Percentiles rank a stretch among this genome's conserved stretches.
phyloP scores from a whole-genome alignment of 92 coral and sea anemone species.

The Porites lobata region DNA sequence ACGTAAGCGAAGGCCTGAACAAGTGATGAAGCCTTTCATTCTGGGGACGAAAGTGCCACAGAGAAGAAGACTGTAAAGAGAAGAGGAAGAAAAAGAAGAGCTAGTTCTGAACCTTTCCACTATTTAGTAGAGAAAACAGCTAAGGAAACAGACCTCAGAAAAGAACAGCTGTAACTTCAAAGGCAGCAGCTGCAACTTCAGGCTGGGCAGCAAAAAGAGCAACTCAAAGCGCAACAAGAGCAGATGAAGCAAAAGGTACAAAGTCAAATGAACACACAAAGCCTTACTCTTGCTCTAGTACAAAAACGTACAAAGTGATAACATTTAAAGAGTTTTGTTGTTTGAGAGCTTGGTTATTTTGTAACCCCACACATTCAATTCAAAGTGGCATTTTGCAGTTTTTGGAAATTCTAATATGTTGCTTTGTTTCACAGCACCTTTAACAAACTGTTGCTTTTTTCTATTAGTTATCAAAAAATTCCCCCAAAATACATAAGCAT shows the following conservation, averaged over 20 bases:
- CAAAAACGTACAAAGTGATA: conserved; percentile 56
- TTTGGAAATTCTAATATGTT: background rate
- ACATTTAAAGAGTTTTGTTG: background rate
- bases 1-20: conserved; percentile 73
- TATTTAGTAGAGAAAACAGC: conserved; percentile 72
- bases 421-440: background rate
- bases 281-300: conserved; percentile 45
- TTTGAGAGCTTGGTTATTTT: conserved; percentile 20
- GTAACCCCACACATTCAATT: conserved; percentile 1
- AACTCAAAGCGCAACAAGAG: conserved; percentile 49
- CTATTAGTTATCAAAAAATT: no score
- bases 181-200: conserved; percentile 60
- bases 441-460: background rate
- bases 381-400: background rate
- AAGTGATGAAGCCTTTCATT: conserved; percentile 57
- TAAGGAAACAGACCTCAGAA: conserved; percentile 30
- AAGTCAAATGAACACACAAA: conserved; percentile 66
- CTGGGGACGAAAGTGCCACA: conserved; percentile 63
- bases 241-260: conserved; percentile 64
- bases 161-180: conserved; percentile 62
- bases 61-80: conserved; percentile 49
- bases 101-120: conserved; percentile 70
- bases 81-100: conserved; percentile 72
- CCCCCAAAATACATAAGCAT: no score
- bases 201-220: conserved; percentile 68